Conservation (phyloP, 2,888 invertebrate genomes). For the Encarsia formosa region DNA sequence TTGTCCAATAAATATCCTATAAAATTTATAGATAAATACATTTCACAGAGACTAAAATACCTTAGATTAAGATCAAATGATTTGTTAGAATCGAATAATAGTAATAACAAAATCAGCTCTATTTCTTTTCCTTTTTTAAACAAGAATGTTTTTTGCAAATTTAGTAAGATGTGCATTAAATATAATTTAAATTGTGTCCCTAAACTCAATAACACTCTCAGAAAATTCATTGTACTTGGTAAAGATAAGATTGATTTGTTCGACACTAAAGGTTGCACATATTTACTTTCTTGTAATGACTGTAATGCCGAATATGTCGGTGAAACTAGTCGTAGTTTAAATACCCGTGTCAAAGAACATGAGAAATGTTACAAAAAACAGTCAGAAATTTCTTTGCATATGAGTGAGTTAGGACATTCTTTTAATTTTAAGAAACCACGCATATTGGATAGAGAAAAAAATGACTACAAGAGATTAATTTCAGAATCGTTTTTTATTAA, state of each 20-base stretch:
- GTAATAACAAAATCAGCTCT: not conserved
- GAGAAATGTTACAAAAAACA: not conserved
- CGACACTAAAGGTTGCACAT: not conserved
- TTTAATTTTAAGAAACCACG: not conserved
- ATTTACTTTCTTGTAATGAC: not conserved
- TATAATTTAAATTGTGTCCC: not conserved
- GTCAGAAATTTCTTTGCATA: not conserved
- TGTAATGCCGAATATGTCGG: not conserved
- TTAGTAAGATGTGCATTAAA: not conserved
- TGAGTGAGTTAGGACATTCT: not conserved
- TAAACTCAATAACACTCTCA: not conserved
- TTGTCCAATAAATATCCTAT: not conserved
- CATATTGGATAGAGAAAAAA: not conserved
- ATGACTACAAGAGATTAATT: not conserved
- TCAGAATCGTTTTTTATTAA: not conserved
- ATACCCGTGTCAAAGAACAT: not conserved
- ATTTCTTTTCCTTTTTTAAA: not conserved
- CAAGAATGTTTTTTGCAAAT: not conserved
- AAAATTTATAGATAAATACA: not conserved
- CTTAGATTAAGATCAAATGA: not conserved
- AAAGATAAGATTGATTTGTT: not conserved
- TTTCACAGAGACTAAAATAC: not conserved
- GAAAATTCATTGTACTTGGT: not conserved
- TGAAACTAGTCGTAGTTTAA: not conserved
- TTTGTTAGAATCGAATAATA: not conserved